Base-by-base conservation (phyloP, 2,888 invertebrate genomes). In the Leucophenga montana region DNA sequence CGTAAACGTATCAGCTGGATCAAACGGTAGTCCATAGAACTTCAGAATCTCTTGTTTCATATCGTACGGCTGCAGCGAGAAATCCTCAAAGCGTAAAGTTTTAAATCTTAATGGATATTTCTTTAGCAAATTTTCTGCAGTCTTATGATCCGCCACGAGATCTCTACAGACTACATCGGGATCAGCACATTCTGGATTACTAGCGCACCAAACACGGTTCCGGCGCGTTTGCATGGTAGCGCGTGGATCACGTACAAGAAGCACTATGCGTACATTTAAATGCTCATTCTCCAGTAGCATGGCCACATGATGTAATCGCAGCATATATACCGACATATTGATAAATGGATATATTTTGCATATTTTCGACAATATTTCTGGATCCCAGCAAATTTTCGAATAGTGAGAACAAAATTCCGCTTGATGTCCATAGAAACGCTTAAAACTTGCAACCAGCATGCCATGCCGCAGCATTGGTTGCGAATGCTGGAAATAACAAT, bases 221-320 rank as follows among this genome's bases (percentile, higher is more conserved):
- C 93, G 93, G 33, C 97, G 90, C 0, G 96, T 96, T 89, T 96
- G 95, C 89, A 96, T 90, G 69, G 94, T 95, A 27, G 95, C 96
- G 22, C 96, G 91, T 5, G 97, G 97, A 89, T 97, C 97, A 66
- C 97, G 91, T 71, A 96, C 92, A 77, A 97, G 89, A 70, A 95
- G 89, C 77, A 97, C 89, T 77, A 96, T 91, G 87, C 94, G 93
- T 71, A 95, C 90, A 85, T 94, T 94, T 85, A 94, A 90, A 85
- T 94, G 61, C 8, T 68, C 27, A 5, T 16, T 62, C 5, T 71
- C 67, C 18, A 80, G 46, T 14, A 80, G 48, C 0, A 59, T 0
- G 6, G 68, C 71, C 18, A 80, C 16, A 20, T 71, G 66, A 11
- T 48, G 66, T 0, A 80, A 66, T 3, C 70, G 69, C 71, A 80